These are phyloP conservation scores for Drosophila pseudotalamancana DNA, from an alignment of 2,888 invertebrate species.

Conservation along the genomic window DNA sequence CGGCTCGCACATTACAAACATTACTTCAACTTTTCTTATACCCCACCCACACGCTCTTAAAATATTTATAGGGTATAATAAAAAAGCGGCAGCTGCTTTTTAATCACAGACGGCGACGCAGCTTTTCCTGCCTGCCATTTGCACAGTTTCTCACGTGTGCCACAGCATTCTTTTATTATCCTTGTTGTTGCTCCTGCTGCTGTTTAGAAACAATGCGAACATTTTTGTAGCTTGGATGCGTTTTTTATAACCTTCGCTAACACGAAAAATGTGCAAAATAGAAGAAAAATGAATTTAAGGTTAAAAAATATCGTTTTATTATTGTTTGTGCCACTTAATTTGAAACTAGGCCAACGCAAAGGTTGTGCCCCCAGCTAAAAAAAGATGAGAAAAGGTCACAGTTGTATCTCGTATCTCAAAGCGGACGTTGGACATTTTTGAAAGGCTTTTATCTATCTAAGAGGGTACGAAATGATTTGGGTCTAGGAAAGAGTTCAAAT, in stretches of 20 bases:
- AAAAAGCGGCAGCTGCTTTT: conserved; percentile 39
- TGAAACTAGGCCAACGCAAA: conserved; percentile 62
- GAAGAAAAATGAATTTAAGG: conserved; percentile 51
- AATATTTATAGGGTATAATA: neutral
- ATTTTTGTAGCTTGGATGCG: conserved; percentile 49
- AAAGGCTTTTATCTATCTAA: conserved; percentile 17
- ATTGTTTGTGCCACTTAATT: conserved; percentile 60
- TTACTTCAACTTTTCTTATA: neutral
- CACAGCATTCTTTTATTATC: conserved; percentile 30
- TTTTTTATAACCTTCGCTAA: conserved; percentile 54
- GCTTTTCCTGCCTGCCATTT: conserved; percentile 51
- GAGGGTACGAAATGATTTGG: conserved; percentile 4
- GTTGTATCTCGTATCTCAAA: conserved; percentile 3
- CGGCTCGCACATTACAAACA: neutral
- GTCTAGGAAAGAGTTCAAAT: neutral
- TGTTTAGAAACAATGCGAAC: conserved; percentile 56
- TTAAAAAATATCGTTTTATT: conserved; percentile 54
- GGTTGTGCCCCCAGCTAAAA: conserved; percentile 23
- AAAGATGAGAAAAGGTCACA: conserved; percentile 27
- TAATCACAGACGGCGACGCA: conserved; percentile 66
- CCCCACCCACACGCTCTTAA: neutral
- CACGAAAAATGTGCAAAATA: conserved; percentile 19
- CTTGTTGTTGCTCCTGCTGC: conserved; percentile 31
- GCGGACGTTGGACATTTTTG: conserved; percentile 2
- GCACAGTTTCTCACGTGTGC: conserved; percentile 65